Evolutionary conservation across 2,888 invertebrate species (phyloP).

Genomic region (Heliconius cydno): DNA sequence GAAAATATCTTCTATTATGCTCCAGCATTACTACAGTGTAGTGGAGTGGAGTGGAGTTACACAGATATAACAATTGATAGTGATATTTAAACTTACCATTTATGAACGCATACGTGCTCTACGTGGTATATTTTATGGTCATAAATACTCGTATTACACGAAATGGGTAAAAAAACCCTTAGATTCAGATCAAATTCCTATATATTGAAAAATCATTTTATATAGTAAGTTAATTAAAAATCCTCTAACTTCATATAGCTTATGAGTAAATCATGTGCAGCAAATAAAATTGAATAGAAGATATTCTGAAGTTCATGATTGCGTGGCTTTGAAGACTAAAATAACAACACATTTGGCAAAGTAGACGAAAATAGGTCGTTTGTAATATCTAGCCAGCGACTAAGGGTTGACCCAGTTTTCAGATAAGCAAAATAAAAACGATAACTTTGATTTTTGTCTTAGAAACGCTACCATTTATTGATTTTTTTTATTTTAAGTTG

Average conservation of each 20-base stretch:
- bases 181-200: too few relatives aligned
- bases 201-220: not conserved
- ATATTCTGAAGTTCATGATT: conserved; percentile 33
- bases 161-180: too few relatives aligned
- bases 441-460: conserved; percentile 30
- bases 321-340: conserved; percentile 39
- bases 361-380: conserved; percentile 43
- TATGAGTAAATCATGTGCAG: conserved; percentile 18
- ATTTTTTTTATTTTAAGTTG: too few relatives aligned
- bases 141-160: too few relatives aligned
- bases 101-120: not conserved
- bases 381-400: conserved; percentile 38
- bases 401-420: conserved; percentile 43
- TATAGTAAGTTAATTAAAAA: not conserved
- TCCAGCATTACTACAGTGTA: not conserved
- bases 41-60: not conserved
- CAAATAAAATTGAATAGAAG: conserved; percentile 27
- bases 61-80: too few relatives aligned
- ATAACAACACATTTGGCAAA: conserved; percentile 44
- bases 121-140: too few relatives aligned
- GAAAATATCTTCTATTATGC: not conserved
- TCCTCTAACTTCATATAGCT: not conserved
- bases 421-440: conserved; percentile 44
- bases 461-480: not conserved
- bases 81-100: not conserved